A percentile compares a stretch with the other conserved stretches of the same genome.
phyloP scores from a whole-genome alignment of 2,888 invertebrate genomes.

The Lissocephala sabroskyi region DNA sequence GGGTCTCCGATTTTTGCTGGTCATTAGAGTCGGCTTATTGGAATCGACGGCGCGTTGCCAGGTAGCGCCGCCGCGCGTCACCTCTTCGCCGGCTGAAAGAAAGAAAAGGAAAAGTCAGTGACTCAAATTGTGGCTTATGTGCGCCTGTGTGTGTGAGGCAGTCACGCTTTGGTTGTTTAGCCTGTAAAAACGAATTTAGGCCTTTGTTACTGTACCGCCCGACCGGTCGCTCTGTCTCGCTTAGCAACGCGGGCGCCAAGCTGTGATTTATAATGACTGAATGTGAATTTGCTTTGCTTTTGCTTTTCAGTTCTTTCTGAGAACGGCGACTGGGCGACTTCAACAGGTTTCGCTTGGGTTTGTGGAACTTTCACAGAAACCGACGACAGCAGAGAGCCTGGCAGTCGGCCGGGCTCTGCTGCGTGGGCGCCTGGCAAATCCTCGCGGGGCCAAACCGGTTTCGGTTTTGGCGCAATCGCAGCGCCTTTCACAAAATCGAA shows the following conservation, averaged over 20 bases:
- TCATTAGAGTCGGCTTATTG: too few species aligned
- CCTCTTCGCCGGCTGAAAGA: too few species aligned
- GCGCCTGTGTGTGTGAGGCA: not conserved
- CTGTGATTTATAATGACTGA: slow-evolving; percentile 9
- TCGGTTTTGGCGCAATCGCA: too few species aligned
- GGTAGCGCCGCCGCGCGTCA: too few species aligned
- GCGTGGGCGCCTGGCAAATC: slow-evolving; percentile 51
- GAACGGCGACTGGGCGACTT: too few species aligned
- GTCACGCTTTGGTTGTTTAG: not conserved
- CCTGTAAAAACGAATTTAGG: slow-evolving; percentile 13
- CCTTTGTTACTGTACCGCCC: slow-evolving; percentile 40
- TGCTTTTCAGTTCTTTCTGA: slow-evolving; percentile 10
- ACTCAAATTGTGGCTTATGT: too few species aligned
- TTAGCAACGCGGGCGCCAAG: slow-evolving; percentile 24
- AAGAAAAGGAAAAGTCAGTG: too few species aligned
- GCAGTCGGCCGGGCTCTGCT: slow-evolving; percentile 11
- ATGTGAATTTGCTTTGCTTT: slow-evolving; percentile 26
- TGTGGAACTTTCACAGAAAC: slow-evolving; percentile 31
- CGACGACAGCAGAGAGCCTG: slow-evolving; percentile 1
- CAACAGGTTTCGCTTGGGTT: slow-evolving; percentile 13
- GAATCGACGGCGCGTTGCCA: too few species aligned
- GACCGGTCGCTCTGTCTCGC: slow-evolving; percentile 4
- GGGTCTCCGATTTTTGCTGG: too few species aligned
- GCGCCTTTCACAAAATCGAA: too few species aligned
- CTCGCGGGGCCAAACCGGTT: too few species aligned